Evolutionary conservation across 2,113 vertebrate species (phyloP).

Genomic region (Gymnorhina tibicen): DNA sequence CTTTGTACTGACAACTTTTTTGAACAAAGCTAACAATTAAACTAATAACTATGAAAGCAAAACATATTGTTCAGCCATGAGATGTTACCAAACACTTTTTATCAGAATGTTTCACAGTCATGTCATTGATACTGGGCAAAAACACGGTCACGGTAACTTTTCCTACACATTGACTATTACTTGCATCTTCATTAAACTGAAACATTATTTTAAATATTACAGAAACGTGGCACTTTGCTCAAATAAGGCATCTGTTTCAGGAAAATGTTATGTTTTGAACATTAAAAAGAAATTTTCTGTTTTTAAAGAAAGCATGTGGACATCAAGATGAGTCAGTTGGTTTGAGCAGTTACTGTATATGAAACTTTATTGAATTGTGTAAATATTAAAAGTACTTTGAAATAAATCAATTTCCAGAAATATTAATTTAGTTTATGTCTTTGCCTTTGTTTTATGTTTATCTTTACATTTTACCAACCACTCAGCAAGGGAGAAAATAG

Average conservation of each 20-base stretch:
- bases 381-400: slow-evolving; percentile 73
- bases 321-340: slow-evolving; percentile 69
- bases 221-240: slow-evolving; percentile 68
- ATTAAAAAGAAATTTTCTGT: slow-evolving; percentile 65
- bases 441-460: slow-evolving; percentile 67
- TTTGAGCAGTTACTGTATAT: slow-evolving; percentile 65
- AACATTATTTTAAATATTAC: slow-evolving; percentile 68
- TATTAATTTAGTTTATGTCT: slow-evolving; percentile 69
- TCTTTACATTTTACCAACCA: slow-evolving; percentile 53
- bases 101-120: neutral
- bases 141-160: neutral
- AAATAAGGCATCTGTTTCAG: slow-evolving; percentile 76
- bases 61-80: neutral
- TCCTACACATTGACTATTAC: slow-evolving; percentile 54
- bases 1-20: neutral
- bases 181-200: slow-evolving; percentile 61
- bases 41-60: neutral
- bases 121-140: neutral
- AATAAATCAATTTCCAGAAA: slow-evolving; percentile 73
- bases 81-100: neutral
- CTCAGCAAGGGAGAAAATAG: slow-evolving; percentile 30
- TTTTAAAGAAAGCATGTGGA: slow-evolving; percentile 76
- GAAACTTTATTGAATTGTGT: slow-evolving; percentile 68
- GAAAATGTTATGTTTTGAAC: slow-evolving; percentile 74
- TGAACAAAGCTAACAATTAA: neutral